Evolutionary conservation across 2,888 invertebrate species (phyloP).

Genomic region (Apamea epomidion): DNA sequence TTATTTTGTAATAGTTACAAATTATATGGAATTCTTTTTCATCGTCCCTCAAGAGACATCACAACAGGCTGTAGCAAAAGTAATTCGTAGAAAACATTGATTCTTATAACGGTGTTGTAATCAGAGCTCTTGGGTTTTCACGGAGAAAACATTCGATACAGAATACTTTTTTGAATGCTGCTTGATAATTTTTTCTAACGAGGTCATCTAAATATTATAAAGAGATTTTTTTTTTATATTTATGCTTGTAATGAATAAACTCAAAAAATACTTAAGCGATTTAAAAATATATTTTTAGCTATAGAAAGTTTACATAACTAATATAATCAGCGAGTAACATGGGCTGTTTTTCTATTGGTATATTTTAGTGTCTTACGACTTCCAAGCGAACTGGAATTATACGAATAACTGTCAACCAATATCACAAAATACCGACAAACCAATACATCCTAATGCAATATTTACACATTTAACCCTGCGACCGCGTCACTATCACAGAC

Average conservation of each 20-base stretch:
- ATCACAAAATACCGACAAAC: slow-evolving; percentile 19
- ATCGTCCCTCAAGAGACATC: background rate
- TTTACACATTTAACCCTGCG: slow-evolving; percentile 58
- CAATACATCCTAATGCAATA: slow-evolving; percentile 47
- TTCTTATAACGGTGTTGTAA: background rate
- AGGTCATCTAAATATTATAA: background rate
- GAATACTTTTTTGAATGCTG: background rate
- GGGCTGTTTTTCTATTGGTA: background rate
- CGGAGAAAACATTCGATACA: background rate
- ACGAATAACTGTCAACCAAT: slow-evolving; percentile 10
- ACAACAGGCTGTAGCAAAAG: background rate
- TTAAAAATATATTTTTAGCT: too few relatives aligned
- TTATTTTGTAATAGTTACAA: slow-evolving; percentile 25
- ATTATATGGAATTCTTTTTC: background rate
- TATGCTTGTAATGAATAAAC: background rate
- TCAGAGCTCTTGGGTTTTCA: background rate
- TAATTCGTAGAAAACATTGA: background rate
- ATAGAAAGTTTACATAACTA: too few relatives aligned
- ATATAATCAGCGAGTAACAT: too few relatives aligned
- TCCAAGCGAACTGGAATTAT: background rate
- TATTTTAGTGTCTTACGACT: background rate
- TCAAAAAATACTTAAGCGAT: too few relatives aligned
- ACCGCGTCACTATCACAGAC: slow-evolving; percentile 70
- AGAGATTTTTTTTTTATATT: background rate
- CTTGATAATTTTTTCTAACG: background rate